Evolutionary conservation across 2,888 invertebrate genomes (phyloP).

Genomic region (Epistrophe eligans): DNA sequence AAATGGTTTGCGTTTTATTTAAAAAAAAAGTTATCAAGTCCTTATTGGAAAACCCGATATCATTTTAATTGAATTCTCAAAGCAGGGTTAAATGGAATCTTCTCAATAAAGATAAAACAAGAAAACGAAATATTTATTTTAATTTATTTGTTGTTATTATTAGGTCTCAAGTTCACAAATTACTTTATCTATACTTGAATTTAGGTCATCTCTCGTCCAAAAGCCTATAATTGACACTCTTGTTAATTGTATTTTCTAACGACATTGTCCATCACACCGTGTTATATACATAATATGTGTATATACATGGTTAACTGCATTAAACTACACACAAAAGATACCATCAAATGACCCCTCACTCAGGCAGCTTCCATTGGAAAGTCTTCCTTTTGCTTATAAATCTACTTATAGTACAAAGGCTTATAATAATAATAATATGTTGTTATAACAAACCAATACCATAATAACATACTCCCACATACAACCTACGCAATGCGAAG

Average conservation of each 20-base stretch:
- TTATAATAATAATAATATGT: conserved; percentile 35
- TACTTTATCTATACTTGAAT: conserved; percentile 5
- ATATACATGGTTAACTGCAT: conserved; percentile 45
- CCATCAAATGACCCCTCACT: conserved; percentile 40
- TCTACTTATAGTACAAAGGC: conserved; percentile 48
- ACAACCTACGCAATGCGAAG: not conserved
- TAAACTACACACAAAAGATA: conserved; percentile 11
- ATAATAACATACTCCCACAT: not conserved
- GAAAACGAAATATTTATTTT: too few relatives aligned
- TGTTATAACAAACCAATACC: not conserved
- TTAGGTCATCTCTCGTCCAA: conserved; percentile 6
- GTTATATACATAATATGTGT: not conserved
- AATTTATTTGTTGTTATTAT: not conserved
- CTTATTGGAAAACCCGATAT: too few relatives aligned
- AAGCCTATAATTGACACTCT: conserved; percentile 14
- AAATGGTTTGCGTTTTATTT: too few relatives aligned
- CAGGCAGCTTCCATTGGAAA: conserved; percentile 44
- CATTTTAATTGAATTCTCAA: too few relatives aligned
- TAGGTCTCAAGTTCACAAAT: not conserved
- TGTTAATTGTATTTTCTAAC: conserved; percentile 48
- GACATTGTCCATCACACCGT: conserved; percentile 52
- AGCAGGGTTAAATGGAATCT: too few relatives aligned
- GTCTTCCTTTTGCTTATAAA: conserved; percentile 44
- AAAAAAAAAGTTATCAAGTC: too few relatives aligned
- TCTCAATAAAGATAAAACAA: too few relatives aligned